phyloP scores from a whole-genome alignment of 2,797 vertebrate genomes.

The Peromyscus attwateri region DNA sequence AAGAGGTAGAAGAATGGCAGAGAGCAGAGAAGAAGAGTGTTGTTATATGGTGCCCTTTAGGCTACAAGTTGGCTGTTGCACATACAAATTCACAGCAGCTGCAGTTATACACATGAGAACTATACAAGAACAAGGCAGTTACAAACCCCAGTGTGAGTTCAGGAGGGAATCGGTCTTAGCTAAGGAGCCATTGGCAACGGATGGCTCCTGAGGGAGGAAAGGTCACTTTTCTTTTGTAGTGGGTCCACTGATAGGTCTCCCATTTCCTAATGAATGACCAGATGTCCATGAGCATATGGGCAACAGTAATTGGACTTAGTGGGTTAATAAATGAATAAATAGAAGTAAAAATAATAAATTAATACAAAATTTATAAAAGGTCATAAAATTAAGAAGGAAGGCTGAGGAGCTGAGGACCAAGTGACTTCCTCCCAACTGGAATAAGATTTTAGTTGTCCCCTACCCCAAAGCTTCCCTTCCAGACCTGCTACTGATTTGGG shows the following conservation, averaged over 20 bases:
- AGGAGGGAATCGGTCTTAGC: not conserved
- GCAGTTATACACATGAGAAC: not conserved
- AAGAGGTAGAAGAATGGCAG: not conserved
- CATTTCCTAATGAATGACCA: not conserved
- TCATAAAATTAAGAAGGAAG: not conserved
- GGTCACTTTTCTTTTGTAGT: not conserved
- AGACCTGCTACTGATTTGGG: not conserved
- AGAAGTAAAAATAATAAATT: not conserved
- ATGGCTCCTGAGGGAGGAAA: not conserved
- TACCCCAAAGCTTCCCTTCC: not conserved
- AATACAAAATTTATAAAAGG: not conserved
- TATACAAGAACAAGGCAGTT: too few relatives aligned
- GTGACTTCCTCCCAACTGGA: not conserved
- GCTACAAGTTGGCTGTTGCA: not conserved
- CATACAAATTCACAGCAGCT: not conserved
- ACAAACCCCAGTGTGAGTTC: too few relatives aligned
- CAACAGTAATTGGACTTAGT: not conserved
- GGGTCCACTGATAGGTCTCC: not conserved
- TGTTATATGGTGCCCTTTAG: not conserved
- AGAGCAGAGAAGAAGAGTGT: not conserved
- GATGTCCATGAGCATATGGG: not conserved
- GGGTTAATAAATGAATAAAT: not conserved
- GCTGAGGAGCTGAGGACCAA: not conserved
- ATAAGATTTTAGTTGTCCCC: not conserved
- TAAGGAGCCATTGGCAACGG: not conserved